A percentile compares a stretch with the other conserved stretches of the same genome.
phyloP scores from a whole-genome alignment of 2,888 invertebrate genomes.

The Gryllus longicercus region DNA sequence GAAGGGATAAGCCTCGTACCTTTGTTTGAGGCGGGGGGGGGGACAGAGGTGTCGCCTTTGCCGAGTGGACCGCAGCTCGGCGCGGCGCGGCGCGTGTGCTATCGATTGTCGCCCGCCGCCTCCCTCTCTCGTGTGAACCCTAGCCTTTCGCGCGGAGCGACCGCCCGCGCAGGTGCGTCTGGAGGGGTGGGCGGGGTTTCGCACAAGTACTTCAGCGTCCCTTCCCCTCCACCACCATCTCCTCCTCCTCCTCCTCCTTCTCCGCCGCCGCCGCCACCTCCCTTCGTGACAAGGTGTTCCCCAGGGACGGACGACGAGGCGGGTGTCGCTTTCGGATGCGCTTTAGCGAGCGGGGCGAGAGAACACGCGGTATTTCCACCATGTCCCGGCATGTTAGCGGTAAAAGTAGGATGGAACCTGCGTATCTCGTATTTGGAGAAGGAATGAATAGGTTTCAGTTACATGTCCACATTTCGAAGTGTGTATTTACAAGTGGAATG shows the following conservation, averaged over 20 bases:
- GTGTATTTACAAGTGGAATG: too few relatives aligned
- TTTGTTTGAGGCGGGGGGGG: background rate
- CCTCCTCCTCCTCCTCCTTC: too few relatives aligned
- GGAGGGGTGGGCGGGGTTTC: background rate
- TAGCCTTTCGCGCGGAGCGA: conserved; percentile 12
- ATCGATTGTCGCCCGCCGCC: conserved; percentile 11
- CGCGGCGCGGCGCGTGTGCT: background rate
- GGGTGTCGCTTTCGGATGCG: background rate
- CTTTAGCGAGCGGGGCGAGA: too few relatives aligned
- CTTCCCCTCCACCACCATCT: background rate
- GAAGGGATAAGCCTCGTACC: too few relatives aligned
- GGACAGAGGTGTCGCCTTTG: background rate
- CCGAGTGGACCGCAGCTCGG: background rate
- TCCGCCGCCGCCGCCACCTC: background rate
- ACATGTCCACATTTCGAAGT: too few relatives aligned
- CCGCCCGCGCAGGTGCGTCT: background rate
- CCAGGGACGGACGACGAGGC: background rate
- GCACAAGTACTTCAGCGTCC: too few relatives aligned
- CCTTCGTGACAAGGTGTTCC: too few relatives aligned
- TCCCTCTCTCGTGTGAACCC: background rate
- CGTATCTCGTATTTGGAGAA: too few relatives aligned
- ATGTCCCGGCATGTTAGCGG: too few relatives aligned
- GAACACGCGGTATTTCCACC: too few relatives aligned
- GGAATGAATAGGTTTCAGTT: too few relatives aligned
- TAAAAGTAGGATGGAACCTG: too few relatives aligned